These are phyloP conservation scores for Acanthiza pusilla DNA, from an alignment of 2,797 vertebrate genomes.

Conservation along the genomic window DNA sequence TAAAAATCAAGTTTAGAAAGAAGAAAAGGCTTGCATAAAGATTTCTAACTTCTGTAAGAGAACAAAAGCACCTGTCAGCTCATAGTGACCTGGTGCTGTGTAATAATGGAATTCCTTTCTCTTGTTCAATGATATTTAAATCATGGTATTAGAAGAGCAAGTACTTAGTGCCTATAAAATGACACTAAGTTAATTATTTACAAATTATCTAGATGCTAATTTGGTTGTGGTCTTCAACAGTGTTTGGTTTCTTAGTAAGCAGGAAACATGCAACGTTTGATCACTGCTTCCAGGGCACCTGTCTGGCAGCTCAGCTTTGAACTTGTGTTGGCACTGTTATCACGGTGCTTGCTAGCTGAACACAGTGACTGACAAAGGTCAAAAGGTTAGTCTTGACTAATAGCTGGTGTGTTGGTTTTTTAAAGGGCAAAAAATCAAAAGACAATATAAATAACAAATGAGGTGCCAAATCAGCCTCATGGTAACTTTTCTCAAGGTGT, in stretches of 20 bases:
- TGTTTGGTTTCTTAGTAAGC: background rate
- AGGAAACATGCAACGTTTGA: background rate
- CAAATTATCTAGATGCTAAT: background rate
- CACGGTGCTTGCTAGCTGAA: rapidly evolving
- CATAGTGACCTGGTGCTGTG: too few relatives aligned
- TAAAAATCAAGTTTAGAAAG: too few relatives aligned
- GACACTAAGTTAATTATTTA: constrained; percentile 16
- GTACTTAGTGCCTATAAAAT: background rate
- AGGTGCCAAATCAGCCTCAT: background rate
- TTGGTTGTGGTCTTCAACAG: background rate
- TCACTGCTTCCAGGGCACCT: background rate
- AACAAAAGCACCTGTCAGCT: too few relatives aligned
- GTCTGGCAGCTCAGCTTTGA: background rate
- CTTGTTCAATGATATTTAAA: background rate
- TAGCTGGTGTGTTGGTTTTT: background rate
- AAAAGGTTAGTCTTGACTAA: background rate
- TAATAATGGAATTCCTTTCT: too few relatives aligned
- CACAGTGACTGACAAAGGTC: background rate
- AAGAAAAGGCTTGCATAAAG: too few relatives aligned
- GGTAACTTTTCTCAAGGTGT: constrained; percentile 5
- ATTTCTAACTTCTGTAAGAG: too few relatives aligned
- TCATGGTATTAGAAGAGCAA: background rate
- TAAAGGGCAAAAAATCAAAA: background rate
- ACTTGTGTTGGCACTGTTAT: background rate
- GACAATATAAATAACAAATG: background rate